phyloP scores from a whole-genome alignment of 1,140 invertebrate genomes.

The Sarcophaga bullata region DNA sequence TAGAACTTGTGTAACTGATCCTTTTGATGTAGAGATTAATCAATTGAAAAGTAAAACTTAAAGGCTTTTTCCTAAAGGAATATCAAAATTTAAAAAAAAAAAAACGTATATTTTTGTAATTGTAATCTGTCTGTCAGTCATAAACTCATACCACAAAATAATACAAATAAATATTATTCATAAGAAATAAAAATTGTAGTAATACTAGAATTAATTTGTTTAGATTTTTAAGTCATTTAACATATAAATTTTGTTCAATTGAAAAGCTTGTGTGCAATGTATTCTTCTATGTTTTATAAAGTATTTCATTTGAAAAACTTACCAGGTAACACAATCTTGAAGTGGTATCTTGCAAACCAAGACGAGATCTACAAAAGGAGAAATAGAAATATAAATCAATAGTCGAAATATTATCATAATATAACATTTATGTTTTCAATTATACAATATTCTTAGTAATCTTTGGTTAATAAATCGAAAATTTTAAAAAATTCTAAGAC shows the following conservation, averaged over 20 bases:
- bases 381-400: too few relatives aligned
- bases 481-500: too few relatives aligned
- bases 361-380: too few relatives aligned
- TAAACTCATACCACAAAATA: neutral
- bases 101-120: neutral
- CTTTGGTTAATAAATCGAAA: too few relatives aligned
- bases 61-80: slow-evolving; percentile 8
- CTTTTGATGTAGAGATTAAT: neutral
- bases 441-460: too few relatives aligned
- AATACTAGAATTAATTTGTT: slow-evolving; percentile 16
- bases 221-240: slow-evolving; percentile 15
- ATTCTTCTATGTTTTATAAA: too few relatives aligned
- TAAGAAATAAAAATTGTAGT: neutral
- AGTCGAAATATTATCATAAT: too few relatives aligned
- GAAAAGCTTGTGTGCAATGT: neutral
- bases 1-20: neutral
- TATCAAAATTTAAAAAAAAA: neutral
- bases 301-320: too few relatives aligned
- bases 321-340: too few relatives aligned
- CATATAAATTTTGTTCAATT: neutral
- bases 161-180: neutral
- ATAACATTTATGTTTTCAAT: too few relatives aligned
- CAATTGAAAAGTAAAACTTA: neutral
- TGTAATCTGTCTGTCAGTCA: neutral
- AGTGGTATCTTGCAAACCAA: too few relatives aligned